These are phyloP conservation scores for Ctenopoma kingsleyae DNA, from an alignment of 2,797 vertebrate genomes.

Conservation along the genomic window DNA sequence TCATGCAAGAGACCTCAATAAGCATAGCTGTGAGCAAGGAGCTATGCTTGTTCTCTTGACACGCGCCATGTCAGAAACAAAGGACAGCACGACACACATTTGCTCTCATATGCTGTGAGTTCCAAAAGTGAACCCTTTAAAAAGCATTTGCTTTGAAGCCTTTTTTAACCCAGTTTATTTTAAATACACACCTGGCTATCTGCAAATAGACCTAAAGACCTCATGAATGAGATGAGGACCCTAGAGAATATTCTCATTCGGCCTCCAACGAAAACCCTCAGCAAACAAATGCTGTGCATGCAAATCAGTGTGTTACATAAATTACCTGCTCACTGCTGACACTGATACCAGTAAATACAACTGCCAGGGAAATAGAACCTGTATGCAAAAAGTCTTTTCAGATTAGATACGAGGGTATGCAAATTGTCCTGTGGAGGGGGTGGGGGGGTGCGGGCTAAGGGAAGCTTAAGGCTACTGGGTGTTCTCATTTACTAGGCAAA, in stretches of 20 bases:
- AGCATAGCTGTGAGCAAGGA: conserved; percentile 13
- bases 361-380: conserved; percentile 73
- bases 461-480: conserved; percentile 68
- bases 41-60: conserved; percentile 8
- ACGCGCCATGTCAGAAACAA: conserved; percentile 11
- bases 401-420: conserved; percentile 79
- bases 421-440: conserved; percentile 65
- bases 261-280: conserved; percentile 58
- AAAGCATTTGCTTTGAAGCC: conserved; percentile 40
- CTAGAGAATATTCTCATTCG: conserved; percentile 43
- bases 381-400: conserved; percentile 81
- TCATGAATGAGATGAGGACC: conserved; percentile 53
- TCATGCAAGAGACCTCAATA: conserved; percentile 28
- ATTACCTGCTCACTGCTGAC: conserved; percentile 67
- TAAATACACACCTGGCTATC: conserved; percentile 63
- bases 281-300: conserved; percentile 67
- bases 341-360: conserved; percentile 62
- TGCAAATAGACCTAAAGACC: conserved; percentile 44
- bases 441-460: conserved; percentile 44
- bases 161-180: conserved; percentile 44
- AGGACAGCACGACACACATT: background rate
- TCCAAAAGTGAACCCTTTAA: conserved; percentile 28
- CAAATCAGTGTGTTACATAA: conserved; percentile 73
- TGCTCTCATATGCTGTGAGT: conserved; percentile 4
- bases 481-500: conserved; percentile 83